A percentile compares a stretch with the other conserved stretches of the same genome.
phyloP scores from a whole-genome alignment of 2,888 invertebrate species.

The Rotaria sp. region DNA sequence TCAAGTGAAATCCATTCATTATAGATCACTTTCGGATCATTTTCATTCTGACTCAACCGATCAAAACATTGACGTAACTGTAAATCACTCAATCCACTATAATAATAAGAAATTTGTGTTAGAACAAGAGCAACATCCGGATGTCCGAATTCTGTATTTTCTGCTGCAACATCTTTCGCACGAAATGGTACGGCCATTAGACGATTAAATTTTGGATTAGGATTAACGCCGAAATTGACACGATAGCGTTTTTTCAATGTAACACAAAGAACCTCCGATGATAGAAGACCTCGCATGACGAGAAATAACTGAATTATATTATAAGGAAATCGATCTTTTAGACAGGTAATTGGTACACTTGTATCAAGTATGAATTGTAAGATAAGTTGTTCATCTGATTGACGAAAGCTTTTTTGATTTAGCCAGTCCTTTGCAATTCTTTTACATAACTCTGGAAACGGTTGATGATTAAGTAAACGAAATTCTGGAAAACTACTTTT shows the following conservation, averaged over 20 bases:
- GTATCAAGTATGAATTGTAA: background rate
- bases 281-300: background rate
- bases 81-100: background rate
- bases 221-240: background rate
- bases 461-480: constrained; percentile 1
- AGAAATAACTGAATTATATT: background rate
- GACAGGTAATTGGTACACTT: background rate
- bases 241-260: background rate
- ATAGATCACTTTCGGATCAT: background rate
- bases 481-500: background rate
- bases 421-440: background rate
- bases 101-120: constrained; percentile 2
- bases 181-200: constrained; percentile 9
- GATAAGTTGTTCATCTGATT: background rate
- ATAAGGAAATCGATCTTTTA: background rate
- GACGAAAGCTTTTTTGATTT: background rate
- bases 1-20: background rate
- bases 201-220: background rate
- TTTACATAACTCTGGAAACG: background rate
- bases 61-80: background rate
- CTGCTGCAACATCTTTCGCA: background rate
- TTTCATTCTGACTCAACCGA: background rate
- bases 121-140: background rate
- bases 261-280: background rate
- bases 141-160: constrained; percentile 10